These are phyloP conservation scores for Dermatemys mawii DNA, from an alignment of 2,113 vertebrate species.

Conservation along the genomic window DNA sequence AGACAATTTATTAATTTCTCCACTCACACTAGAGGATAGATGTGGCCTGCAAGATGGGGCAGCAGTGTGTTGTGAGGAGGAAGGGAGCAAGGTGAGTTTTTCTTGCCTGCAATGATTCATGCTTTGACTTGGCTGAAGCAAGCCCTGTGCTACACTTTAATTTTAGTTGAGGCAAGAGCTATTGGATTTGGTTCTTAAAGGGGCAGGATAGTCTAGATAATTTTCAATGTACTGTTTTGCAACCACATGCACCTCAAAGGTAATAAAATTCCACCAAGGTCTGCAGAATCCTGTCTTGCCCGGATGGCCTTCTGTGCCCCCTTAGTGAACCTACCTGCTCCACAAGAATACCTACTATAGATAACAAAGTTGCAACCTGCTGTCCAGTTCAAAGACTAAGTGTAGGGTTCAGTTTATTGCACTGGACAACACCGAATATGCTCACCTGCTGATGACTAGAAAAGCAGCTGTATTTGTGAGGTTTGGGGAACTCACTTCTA, in stretches of 20 bases:
- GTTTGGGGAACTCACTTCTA: not conserved
- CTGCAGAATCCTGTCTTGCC: not conserved
- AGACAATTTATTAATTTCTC: not conserved
- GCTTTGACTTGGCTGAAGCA: not conserved
- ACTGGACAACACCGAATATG: not conserved
- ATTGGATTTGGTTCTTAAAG: not conserved
- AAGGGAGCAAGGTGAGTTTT: not conserved
- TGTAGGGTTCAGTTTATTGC: not conserved
- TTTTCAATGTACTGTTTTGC: not conserved
- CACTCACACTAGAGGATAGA: not conserved
- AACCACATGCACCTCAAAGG: not conserved
- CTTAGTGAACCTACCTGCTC: not conserved
- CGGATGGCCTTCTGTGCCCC: not conserved
- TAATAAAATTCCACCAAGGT: not conserved
- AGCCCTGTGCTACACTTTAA: not conserved
- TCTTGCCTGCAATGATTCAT: not conserved
- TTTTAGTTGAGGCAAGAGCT: not conserved
- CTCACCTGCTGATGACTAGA: not conserved
- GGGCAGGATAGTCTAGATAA: not conserved
- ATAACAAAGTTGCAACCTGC: not conserved
- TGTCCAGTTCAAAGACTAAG: not conserved
- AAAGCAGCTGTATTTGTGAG: not conserved
- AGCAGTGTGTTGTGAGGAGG: not conserved
- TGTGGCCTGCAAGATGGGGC: not conserved
- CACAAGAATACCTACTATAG: not conserved